Conservation (phyloP, 2,888 invertebrate genomes). For the Chymomyza amoena region DNA sequence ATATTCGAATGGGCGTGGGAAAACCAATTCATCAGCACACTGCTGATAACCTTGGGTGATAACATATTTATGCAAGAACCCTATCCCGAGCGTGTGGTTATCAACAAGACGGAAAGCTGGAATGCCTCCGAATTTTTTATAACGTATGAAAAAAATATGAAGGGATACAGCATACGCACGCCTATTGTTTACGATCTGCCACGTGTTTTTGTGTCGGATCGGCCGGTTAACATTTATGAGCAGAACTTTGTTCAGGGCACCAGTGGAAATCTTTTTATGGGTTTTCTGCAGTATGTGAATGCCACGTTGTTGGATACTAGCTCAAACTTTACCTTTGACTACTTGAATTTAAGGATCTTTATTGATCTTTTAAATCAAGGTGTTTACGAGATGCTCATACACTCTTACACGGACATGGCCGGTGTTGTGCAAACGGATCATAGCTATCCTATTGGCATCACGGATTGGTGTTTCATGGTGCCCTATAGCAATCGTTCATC, state of each 20-base stretch:
- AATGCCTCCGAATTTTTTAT: conserved; percentile 48
- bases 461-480: conserved; percentile 73
- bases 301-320: conserved; percentile 57
- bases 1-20: conserved; percentile 61
- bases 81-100: conserved; percentile 53
- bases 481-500: conserved; percentile 62
- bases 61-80: conserved; percentile 58
- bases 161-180: conserved; percentile 59
- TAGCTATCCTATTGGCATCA: conserved; percentile 73
- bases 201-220: conserved; percentile 57
- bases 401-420: conserved; percentile 56
- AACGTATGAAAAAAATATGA: conserved; percentile 50
- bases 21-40: conserved; percentile 60
- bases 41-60: conserved; percentile 55
- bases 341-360: conserved; percentile 37
- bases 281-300: conserved; percentile 62
- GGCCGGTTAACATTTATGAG: conserved; percentile 48
- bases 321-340: conserved; percentile 2
- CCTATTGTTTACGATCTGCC: conserved; percentile 66
- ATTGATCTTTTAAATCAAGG: conserved; percentile 44
- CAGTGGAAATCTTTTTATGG: conserved; percentile 58
- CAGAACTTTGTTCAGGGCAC: conserved; percentile 51
- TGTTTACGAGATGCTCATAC: conserved; percentile 67
- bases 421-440: conserved; percentile 34
- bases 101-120: conserved; percentile 62